A percentile compares a stretch with the other conserved stretches of the same genome.
These are phyloP conservation scores for Horisme vitalbata DNA, from an alignment of 2,888 invertebrate genomes.

Conservation along the genomic window DNA sequence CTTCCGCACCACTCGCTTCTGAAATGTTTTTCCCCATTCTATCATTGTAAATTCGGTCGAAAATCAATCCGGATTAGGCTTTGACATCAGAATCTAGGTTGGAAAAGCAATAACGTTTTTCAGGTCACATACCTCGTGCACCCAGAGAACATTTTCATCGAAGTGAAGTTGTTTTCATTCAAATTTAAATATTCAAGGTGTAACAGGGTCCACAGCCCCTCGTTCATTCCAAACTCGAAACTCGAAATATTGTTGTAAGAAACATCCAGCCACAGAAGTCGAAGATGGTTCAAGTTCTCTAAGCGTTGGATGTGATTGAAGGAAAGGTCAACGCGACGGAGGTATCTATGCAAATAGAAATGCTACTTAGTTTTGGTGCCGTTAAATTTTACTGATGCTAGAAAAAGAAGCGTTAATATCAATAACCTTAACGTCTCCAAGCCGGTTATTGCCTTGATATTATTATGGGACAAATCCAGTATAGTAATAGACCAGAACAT, in stretches of 20 bases:
- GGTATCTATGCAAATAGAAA: conserved; percentile 61
- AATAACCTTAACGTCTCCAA: conserved; percentile 77
- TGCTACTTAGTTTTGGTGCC: conserved; percentile 5
- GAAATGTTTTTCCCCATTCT: conserved; percentile 25
- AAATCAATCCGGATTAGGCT: conserved; percentile 34
- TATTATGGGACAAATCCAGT: conserved; percentile 84
- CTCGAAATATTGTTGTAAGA: conserved; percentile 80
- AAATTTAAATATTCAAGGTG: conserved; percentile 79
- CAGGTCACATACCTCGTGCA: conserved; percentile 57
- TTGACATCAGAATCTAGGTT: conserved; percentile 26
- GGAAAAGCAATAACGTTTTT: conserved; percentile 16
- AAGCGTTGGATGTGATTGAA: conserved; percentile 82
- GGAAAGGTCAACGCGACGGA: conserved; percentile 82
- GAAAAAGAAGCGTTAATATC: conserved; percentile 8
- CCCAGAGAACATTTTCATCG: conserved; percentile 77
- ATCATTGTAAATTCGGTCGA: conserved; percentile 32
- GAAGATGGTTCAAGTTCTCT: conserved; percentile 81
- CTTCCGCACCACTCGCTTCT: conserved; percentile 8
- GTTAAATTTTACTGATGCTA: conserved; percentile 2
- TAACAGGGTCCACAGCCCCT: conserved; percentile 76
- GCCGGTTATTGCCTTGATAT: conserved; percentile 80
- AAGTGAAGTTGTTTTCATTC: conserved; percentile 77
- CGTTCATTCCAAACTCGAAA: conserved; percentile 60
- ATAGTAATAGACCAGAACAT: conserved; percentile 84
- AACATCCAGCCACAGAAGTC: conserved; percentile 79